These are phyloP conservation scores for Holotrichia oblita DNA, from an alignment of 1,140 invertebrate genomes.

Conservation along the genomic window DNA sequence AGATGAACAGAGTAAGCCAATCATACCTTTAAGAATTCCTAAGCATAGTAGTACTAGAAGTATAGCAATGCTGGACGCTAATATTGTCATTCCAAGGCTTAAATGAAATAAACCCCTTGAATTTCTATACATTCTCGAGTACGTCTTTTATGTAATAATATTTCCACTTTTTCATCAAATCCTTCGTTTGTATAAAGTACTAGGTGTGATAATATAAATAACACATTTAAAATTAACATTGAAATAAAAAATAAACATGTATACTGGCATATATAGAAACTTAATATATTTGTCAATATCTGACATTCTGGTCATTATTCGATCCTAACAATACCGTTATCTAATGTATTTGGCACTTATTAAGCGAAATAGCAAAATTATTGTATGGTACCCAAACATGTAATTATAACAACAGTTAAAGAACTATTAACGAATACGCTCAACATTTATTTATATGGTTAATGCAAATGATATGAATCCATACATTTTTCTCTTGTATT, in stretches of 20 bases:
- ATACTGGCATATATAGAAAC: background rate
- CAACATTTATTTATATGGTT: no score
- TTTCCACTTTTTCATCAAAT: conserved; percentile 31
- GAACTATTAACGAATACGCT: no score
- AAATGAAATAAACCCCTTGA: background rate
- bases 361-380: no score
- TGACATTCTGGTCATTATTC: no score
- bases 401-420: no score
- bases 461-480: no score
- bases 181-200: conserved; percentile 21
- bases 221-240: conserved; percentile 5
- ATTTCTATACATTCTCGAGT: conserved; percentile 15
- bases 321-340: no score
- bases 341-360: no score
- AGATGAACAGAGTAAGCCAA: conserved; percentile 46
- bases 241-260: no score
- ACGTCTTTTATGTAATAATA: background rate
- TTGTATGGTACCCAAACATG: no score
- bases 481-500: no score
- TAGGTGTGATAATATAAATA: background rate
- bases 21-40: conserved; percentile 50
- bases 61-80: conserved; percentile 2
- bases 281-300: conserved; percentile 3
- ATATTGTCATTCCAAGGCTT: conserved; percentile 8
- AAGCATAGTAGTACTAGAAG: conserved; percentile 18